Base-by-base conservation (phyloP, 2,113 vertebrate species). In the Sebastes fasciatus region DNA sequence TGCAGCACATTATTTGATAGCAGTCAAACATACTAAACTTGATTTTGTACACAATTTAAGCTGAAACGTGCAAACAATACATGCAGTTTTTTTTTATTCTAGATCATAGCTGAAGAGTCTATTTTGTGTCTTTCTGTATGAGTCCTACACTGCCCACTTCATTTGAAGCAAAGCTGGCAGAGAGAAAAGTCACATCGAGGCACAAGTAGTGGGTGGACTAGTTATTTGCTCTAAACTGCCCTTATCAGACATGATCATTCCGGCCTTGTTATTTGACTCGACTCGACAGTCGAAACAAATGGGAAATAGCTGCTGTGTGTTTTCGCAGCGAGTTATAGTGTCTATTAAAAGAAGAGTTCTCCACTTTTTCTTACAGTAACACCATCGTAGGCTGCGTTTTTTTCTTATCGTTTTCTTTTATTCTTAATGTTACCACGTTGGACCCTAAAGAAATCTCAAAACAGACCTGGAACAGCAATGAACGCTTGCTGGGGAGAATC, bases 181-280 rank as follows among this genome's bases (percentile, higher is more conserved):
- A 54, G 26, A 49, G 2, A 19, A 52, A 49, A 14, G 11, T 16
- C 61, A 63, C 40, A 66, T 17, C 73, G 76, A 77, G 61, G 63
- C 16, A 55, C 23, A 42, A 74, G 21, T 46, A 21, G 45, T 72
- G 77, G 63, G 58, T 40, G 77, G 64, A 77, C 14, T 5, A 76
- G 78, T 45, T 55, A 74, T 82, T 77, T 63, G 52, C 54, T 61
- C 45, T 78, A 61, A 79, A 66, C 62, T 79, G 80, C 43, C 52
- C 58, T n/a, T 55, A 78, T 83, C 61, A 80, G 64, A 66, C 17
- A 1, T 51, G 13, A 83, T 87, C 46, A 80, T 8, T 6, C 26
- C 6, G 2, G 17, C 51, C 40, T 62, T 72, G 58, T 75, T 76
- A 77, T 82, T 74, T 58, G 21, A 71, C 23, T 74, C 58, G 48